phyloP scores from a whole-genome alignment of 2,888 invertebrate species.

The Pimpla rufipes region DNA sequence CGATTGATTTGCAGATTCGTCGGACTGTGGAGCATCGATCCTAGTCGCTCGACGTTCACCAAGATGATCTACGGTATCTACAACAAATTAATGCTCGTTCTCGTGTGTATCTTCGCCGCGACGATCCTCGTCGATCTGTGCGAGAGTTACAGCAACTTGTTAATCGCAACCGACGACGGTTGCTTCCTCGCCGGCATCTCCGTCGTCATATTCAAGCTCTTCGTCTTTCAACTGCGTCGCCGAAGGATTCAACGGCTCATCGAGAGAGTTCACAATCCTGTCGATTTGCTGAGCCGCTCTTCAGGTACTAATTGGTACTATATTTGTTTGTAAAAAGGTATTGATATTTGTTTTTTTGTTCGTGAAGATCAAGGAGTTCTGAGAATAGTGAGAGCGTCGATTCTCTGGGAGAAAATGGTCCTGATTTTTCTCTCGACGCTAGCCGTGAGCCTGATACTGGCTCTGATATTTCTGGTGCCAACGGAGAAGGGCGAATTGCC shows the following conservation, averaged over 20 bases:
- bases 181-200: conserved; percentile 74
- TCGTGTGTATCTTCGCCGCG: conserved; percentile 60
- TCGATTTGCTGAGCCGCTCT: neutral
- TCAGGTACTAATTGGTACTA: too few species aligned
- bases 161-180: conserved; percentile 74
- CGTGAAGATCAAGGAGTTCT: neutral
- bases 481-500: conserved; percentile 72
- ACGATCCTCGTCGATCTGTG: conserved; percentile 71
- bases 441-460: conserved; percentile 1
- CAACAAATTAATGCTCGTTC: neutral
- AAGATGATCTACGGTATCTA: neutral
- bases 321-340: too few species aligned
- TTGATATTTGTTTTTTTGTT: neutral
- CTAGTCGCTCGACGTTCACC: neutral
- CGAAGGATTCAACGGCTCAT: conserved; percentile 60
- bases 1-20: neutral
- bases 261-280: conserved; percentile 5
- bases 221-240: conserved; percentile 67
- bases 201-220: conserved; percentile 74
- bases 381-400: neutral
- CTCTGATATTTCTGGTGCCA: conserved; percentile 72
- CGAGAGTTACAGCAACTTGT: conserved; percentile 67
- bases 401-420: neutral
- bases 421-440: neutral
- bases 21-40: neutral